Base-by-base conservation (phyloP, 2,888 invertebrate genomes). In the Cenopis cana region DNA sequence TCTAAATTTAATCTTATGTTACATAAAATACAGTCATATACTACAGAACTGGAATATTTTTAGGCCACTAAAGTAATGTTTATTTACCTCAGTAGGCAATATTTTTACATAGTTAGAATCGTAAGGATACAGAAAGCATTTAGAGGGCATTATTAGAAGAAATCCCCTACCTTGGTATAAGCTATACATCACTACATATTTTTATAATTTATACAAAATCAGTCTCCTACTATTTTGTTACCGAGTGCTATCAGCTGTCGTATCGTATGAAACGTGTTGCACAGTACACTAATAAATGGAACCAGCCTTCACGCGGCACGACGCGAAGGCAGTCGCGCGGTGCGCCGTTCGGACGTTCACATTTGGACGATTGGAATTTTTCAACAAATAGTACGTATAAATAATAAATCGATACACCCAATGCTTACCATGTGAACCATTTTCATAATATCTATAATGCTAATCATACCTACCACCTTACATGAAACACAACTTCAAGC, bases 171-270 rank as follows among this genome's bases (percentile, higher is more conserved):
- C 82, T 85, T 86, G 89, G 88, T 90, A 87, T 82, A 87, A 87
- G 86, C 88, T 89, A 89, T 88, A 86, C 89, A 46, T 46, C 89
- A 88, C 88, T 85, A 81, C 85, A 82, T 85, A 86, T 87, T 77
- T 75, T 82, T 76, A 62, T 76, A 76, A 86, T 84, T 85, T 86
- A 88, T 90, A 91, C 89, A 93, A 92, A 91, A 91, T 93, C 93
- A 93, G 93, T 93, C 93, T 93, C 92, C 91, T 90, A 91, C 90
- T 89, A 90, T 91, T 91, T 91, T 90, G 90, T 90, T 89, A 87
- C 85, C 81, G 85, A 86, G 83, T 85, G 85, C 83, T 85, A 83
- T 81, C 83, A 8, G 85, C 83, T 85, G 84, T 81, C 83, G n/a
- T 8, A 0, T 33, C 33, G 77, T 82, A 79, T 80, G 81, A 79